Percentiles rank a stretch among this genome's conserved stretches.
Evolutionary conservation across 2,113 vertebrate species (phyloP).

Genomic region (Erpornis zantholeuca): DNA sequence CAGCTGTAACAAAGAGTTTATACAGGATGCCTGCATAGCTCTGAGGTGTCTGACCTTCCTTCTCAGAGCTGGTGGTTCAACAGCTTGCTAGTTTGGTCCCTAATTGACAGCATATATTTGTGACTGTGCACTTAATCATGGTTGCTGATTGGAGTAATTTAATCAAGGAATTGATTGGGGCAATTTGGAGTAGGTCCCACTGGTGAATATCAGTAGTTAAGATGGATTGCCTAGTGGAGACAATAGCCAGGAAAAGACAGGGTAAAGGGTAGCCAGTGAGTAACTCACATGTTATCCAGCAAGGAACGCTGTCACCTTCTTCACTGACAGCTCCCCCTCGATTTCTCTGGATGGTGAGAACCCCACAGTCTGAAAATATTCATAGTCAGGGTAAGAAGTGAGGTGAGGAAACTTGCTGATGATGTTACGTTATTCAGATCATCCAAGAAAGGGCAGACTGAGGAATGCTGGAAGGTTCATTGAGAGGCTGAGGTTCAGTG

Average conservation of each 20-base stretch:
- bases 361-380: not conserved
- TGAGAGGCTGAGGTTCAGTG: not conserved
- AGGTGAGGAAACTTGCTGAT: not conserved
- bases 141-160: constrained; percentile 25
- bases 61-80: not conserved
- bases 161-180: not conserved
- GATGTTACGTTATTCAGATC: not conserved
- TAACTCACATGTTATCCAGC: not conserved
- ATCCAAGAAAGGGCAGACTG: not conserved
- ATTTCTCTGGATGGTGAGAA: not conserved
- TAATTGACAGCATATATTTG: not conserved
- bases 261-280: not conserved
- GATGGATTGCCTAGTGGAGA: not conserved
- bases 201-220: not conserved
- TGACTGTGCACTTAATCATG: not conserved
- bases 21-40: not conserved
- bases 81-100: not conserved
- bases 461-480: not conserved
- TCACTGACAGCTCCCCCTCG: not conserved
- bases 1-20: not conserved
- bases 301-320: not conserved
- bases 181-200: not conserved
- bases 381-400: not conserved
- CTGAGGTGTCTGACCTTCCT: not conserved
- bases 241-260: not conserved